phyloP scores from a whole-genome alignment of 2,888 invertebrate genomes.

The Oscheius sp. region DNA sequence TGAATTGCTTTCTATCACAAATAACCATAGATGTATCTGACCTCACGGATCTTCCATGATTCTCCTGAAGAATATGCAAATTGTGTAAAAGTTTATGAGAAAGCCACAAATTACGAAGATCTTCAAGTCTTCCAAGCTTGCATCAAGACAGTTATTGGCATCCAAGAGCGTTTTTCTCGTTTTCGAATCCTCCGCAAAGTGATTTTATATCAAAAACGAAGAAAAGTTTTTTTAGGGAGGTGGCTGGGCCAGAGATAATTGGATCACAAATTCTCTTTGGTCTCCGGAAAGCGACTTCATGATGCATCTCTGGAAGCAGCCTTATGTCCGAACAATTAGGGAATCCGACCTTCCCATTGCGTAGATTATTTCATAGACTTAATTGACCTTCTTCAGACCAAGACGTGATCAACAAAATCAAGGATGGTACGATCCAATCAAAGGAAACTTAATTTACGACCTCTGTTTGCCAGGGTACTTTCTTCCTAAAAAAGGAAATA shows the following conservation, averaged over 20 bases:
- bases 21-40: constrained; percentile 20
- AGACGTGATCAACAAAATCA: background rate
- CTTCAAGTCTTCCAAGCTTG: constrained; percentile 59
- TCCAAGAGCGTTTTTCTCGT: background rate
- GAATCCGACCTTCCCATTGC: background rate
- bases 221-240: constrained; percentile 36
- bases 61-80: constrained; percentile 21
- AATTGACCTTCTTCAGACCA: constrained; percentile 8
- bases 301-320: constrained; percentile 57
- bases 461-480: constrained; percentile 3
- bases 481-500: background rate
- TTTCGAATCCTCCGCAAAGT: constrained; percentile 17
- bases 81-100: constrained; percentile 40
- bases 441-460: constrained; percentile 6
- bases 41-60: constrained; percentile 36
- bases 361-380: too few relatives aligned
- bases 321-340: constrained; percentile 20
- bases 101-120: constrained; percentile 43
- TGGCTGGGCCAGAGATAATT: constrained; percentile 61
- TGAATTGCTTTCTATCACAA: background rate
- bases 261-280: constrained; percentile 58
- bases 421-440: constrained; percentile 26
- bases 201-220: background rate
- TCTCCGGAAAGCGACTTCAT: constrained; percentile 55
- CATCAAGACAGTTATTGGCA: constrained; percentile 51